Percentiles rank a stretch among this genome's conserved stretches.
Evolutionary conservation across 2,888 invertebrate genomes (phyloP).

Genomic region (Cataglyphis livida): DNA sequence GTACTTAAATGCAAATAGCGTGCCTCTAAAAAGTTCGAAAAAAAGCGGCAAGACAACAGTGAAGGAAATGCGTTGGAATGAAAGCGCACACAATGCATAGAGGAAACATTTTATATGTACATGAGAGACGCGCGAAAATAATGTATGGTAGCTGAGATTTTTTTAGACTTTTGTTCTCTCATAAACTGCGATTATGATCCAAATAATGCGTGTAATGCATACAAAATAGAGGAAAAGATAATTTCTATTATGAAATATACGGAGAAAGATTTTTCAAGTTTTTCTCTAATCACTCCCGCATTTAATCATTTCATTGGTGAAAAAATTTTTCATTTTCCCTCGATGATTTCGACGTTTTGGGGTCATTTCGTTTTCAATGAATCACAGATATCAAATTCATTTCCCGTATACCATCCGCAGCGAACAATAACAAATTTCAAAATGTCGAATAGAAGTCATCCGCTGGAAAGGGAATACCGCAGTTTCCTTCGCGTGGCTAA

Average conservation of each 20-base stretch:
- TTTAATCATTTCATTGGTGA: neutral
- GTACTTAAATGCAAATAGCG: constrained; percentile 47
- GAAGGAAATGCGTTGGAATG: neutral
- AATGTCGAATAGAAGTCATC: neutral
- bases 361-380: constrained; percentile 9
- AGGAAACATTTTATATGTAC: neutral
- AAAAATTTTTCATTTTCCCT: neutral
- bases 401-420: neutral
- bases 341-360: constrained; percentile 20
- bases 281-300: neutral
- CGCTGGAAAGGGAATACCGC: constrained; percentile 24
- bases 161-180: neutral
- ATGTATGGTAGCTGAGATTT: neutral
- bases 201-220: neutral
- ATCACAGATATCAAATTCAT: constrained; percentile 14
- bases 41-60: neutral
- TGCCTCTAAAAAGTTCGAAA: constrained; percentile 28
- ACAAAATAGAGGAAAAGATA: neutral
- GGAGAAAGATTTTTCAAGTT: neutral
- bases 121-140: neutral
- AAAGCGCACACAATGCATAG: constrained; percentile 16
- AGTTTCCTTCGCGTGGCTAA: constrained; percentile 27
- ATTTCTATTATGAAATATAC: neutral
- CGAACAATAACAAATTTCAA: constrained; percentile 1
- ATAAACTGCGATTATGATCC: neutral